Conservation (phyloP, 1,140 invertebrate species). For the Caerostris darwini region DNA sequence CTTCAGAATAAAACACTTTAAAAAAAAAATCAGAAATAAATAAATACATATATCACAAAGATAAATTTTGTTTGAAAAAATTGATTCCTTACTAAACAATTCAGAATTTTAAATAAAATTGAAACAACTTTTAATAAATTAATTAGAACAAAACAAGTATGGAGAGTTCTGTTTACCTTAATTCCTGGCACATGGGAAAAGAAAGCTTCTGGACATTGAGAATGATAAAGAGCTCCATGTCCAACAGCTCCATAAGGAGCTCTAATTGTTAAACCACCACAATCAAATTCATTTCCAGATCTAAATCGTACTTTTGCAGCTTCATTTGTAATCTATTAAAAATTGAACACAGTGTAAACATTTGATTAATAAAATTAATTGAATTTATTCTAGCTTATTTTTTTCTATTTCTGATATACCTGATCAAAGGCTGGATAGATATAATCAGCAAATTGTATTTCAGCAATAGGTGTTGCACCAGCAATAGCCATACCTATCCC, state of each 20-base stretch:
- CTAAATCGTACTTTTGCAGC: conserved; percentile 97
- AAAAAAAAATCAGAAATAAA: too few species aligned
- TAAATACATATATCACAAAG: too few species aligned
- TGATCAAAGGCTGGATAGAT: conserved; percentile 99
- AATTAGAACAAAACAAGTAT: too few species aligned
- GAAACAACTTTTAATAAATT: too few species aligned
- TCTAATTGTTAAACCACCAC: conserved; percentile 95
- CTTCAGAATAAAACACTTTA: too few species aligned
- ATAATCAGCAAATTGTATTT: conserved; percentile 99
- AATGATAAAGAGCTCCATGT: conserved; percentile 98
- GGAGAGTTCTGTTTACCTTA: conserved; percentile 85
- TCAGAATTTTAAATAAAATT: too few species aligned
- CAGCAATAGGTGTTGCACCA: conserved; percentile 96
- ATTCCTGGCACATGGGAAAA: conserved; percentile 98
- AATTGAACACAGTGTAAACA: neutral
- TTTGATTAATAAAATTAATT: neutral
- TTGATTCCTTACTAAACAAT: too few species aligned
- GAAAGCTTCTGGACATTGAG: conserved; percentile 98
- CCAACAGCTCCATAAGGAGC: conserved; percentile 90
- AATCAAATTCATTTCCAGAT: conserved; percentile 94
- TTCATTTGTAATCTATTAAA: conserved; percentile 85
- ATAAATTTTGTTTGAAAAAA: too few species aligned
- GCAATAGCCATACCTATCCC: conserved; percentile 95
- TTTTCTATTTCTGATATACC: conserved; percentile 83
- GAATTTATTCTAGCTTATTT: neutral